Conservation (phyloP, 2,888 invertebrate species). For the Rhagophthalmus giganteus region DNA sequence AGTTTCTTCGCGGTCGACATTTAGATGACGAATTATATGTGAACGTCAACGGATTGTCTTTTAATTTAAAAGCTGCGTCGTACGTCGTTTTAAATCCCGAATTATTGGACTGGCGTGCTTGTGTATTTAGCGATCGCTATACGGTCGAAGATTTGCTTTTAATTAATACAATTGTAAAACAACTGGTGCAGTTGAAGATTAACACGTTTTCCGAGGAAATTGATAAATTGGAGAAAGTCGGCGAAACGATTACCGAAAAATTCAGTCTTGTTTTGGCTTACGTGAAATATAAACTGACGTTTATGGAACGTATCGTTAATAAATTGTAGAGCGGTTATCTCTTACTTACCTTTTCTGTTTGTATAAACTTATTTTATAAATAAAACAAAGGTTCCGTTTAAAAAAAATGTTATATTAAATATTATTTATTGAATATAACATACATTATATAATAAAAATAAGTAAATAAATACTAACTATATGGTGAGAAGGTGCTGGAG, state of each 20-base stretch:
- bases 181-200: constrained; percentile 21
- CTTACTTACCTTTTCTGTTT: too few relatives aligned
- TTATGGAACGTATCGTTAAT: constrained; percentile 9
- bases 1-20: constrained; percentile 66
- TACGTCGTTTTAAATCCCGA: constrained; percentile 39
- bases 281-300: constrained; percentile 25
- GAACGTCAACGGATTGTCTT: constrained; percentile 65
- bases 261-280: constrained; percentile 23
- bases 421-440: constrained; percentile 1
- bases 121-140: constrained; percentile 34
- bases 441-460: constrained; percentile 20
- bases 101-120: constrained; percentile 32
- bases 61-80: constrained; percentile 61
- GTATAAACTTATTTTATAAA: neutral
- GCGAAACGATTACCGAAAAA: constrained; percentile 7
- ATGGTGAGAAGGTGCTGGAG: constrained; percentile 23
- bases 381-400: neutral
- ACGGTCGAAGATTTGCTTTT: constrained; percentile 10
- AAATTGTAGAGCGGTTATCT: too few relatives aligned
- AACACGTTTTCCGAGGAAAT: constrained; percentile 2
- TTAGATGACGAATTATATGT: constrained; percentile 67
- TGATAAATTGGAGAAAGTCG: neutral
- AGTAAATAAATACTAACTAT: constrained; percentile 9
- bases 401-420: neutral
- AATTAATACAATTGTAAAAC: constrained; percentile 24